These are phyloP conservation scores for Phaedon cochleariae DNA, from an alignment of 2,888 invertebrate genomes.

Conservation along the genomic window DNA sequence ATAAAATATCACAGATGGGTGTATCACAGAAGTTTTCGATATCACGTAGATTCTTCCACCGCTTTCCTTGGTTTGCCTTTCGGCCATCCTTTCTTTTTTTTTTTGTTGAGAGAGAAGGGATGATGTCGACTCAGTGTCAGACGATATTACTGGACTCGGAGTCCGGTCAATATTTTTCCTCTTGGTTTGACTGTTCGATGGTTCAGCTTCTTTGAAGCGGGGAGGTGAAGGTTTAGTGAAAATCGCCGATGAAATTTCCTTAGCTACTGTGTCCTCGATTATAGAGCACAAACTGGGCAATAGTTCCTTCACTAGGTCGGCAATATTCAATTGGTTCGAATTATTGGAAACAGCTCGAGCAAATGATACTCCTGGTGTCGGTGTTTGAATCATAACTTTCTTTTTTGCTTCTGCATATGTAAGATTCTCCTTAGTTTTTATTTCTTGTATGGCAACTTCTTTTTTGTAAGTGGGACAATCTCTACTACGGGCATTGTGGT, in stretches of 20 bases:
- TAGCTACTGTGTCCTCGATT: too few relatives aligned
- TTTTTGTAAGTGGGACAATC: slow-evolving; percentile 24
- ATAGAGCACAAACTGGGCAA: background rate
- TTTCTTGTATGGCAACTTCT: slow-evolving; percentile 25
- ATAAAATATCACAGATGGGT: too few relatives aligned
- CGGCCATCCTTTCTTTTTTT: background rate
- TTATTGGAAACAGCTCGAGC: background rate
- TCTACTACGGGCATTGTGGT: slow-evolving; percentile 15
- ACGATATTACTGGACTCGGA: background rate
- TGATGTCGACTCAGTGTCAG: background rate
- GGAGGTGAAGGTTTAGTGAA: background rate
- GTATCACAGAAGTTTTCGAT: background rate
- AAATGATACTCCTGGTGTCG: background rate
- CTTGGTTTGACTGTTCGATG: background rate
- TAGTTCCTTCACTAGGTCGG: background rate
- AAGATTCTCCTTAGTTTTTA: slow-evolving; percentile 11
- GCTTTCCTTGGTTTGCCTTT: background rate
- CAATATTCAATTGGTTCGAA: background rate
- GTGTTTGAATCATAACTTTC: slow-evolving; percentile 47
- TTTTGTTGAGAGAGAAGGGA: background rate
- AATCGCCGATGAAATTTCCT: too few relatives aligned
- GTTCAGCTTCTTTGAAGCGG: background rate
- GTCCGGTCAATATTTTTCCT: background rate
- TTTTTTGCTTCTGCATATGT: slow-evolving; percentile 5
- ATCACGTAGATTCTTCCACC: too few relatives aligned